Base-by-base conservation (phyloP, 1,140 invertebrate genomes). In the Drosophila ananassae region DNA sequence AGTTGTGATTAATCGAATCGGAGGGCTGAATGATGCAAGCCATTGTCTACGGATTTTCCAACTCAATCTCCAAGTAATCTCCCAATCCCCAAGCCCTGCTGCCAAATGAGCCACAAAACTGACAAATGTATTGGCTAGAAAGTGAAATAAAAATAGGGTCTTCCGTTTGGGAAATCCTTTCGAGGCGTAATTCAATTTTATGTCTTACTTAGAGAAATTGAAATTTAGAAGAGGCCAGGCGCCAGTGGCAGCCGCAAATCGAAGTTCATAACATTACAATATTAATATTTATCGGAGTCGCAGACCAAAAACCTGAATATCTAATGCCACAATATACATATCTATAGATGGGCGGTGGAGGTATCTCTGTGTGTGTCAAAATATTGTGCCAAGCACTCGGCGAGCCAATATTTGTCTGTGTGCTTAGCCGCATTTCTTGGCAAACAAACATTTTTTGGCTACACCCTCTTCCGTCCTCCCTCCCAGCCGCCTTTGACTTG, bases 111-210 rank as follows among this genome's bases (percentile, higher is more conserved):
- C 74, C 78, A 73, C 77, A 68, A 82, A 69, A 46, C 64, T 77
- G 68, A 81, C 51, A 81, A 77, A 69, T 83, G 54, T 44, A 28
- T 39, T 17, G n/a, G 5, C n/a, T 22, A 25, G 8, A 12, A 4
- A 30, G 13, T 28, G 13, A 2, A 2, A 21, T 10, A 10, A 6
- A 10, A 56, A 28, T 32, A 44, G 48, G 30, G 30, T 48, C 17
- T 1, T 1, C 25, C n/a, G 21, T 17, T 2, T 22, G 67, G 53
- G 58, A 78, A 73, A 77, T 77, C 44, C 60, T 60, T 56, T 32
- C 24, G 67, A 64, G 57, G 57, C 61, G 80, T 87, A 87, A 87
- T 76, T 87, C 82, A 82, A 87, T 79, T 82, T 81, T 63, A 82
- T 82, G 71, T 73, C 63, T 77, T 77, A 64, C 82, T 72, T 78